A percentile compares a stretch with the other conserved stretches of the same genome.
These are phyloP conservation scores for Branchipolynoe longqiensis DNA, from an alignment of 2,888 invertebrate genomes.

Conservation along the genomic window DNA sequence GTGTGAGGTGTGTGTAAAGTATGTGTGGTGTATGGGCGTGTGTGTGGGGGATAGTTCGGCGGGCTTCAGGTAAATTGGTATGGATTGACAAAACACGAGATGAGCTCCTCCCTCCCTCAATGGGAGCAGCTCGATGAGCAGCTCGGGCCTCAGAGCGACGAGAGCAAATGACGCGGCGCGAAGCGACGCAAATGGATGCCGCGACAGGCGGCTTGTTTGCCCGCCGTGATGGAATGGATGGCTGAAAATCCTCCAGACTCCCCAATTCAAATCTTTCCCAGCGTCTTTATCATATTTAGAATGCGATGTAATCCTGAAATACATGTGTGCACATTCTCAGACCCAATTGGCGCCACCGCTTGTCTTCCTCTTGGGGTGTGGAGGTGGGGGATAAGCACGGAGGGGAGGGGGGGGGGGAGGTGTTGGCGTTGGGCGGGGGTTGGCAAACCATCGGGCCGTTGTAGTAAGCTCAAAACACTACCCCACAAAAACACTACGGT, in stretches of 20 bases:
- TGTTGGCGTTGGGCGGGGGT: no score
- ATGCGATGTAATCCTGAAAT: slow-evolving; percentile 37
- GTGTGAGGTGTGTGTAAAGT: background rate
- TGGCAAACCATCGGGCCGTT: no score
- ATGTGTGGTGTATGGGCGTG: background rate
- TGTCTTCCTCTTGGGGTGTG: background rate
- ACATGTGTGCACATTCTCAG: slow-evolving; percentile 52
- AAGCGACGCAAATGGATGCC: slow-evolving; percentile 28
- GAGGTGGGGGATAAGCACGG: no score
- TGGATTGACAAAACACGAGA: slow-evolving; percentile 33
- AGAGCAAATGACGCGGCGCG: slow-evolving; percentile 41
- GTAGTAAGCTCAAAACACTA: no score
- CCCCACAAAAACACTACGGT: no score
- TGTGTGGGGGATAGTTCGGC: slow-evolving; percentile 5
- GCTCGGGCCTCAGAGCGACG: background rate
- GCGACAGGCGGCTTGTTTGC: slow-evolving; percentile 39
- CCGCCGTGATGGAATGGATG: slow-evolving; percentile 11
- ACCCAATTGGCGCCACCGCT: slow-evolving; percentile 12
- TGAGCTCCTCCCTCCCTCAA: slow-evolving; percentile 42
- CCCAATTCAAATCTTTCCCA: background rate
- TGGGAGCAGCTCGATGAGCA: slow-evolving; percentile 15
- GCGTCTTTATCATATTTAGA: slow-evolving; percentile 42
- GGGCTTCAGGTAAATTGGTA: slow-evolving; percentile 36
- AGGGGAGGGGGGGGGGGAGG: no score
- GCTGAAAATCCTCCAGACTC: slow-evolving; percentile 33